A percentile compares a stretch with the other conserved stretches of the same genome.
Evolutionary conservation across 2,797 vertebrate genomes (phyloP).

Genomic region (Phalloptychus januarius): DNA sequence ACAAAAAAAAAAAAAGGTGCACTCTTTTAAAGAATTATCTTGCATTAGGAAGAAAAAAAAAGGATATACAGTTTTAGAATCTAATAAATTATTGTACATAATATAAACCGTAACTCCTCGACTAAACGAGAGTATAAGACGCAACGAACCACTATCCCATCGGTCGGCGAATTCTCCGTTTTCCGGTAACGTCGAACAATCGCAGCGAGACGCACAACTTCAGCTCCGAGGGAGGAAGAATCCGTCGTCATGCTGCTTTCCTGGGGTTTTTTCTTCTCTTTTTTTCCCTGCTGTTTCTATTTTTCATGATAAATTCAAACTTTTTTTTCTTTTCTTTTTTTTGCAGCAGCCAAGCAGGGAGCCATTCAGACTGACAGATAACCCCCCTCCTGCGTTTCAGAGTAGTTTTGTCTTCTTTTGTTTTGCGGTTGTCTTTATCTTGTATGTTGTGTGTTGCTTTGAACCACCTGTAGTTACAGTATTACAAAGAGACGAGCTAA

Average conservation of each 20-base stretch:
- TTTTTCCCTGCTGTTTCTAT: conserved; percentile 20
- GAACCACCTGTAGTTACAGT: conserved; percentile 61
- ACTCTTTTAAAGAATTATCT: conserved; percentile 29
- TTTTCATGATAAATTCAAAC: conserved; percentile 20
- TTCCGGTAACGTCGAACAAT: conserved; percentile 25
- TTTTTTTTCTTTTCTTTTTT: too few species aligned
- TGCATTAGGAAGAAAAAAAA: conserved; percentile 75
- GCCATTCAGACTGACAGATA: conserved; percentile 16
- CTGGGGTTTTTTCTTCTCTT: neutral
- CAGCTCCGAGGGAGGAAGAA: conserved; percentile 25
- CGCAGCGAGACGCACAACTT: neutral
- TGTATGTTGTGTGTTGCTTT: conserved; percentile 45
- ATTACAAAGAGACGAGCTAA: conserved; percentile 45
- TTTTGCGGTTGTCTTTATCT: conserved; percentile 7
- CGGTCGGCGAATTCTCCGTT: conserved; percentile 54
- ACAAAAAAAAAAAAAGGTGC: conserved; percentile 7
- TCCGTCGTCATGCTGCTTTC: conserved; percentile 25
- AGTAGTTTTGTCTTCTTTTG: conserved; percentile 4
- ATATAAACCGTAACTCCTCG: conserved; percentile 73
- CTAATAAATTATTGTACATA: conserved; percentile 95
- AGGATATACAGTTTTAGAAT: conserved; percentile 80
- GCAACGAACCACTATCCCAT: conserved; percentile 65
- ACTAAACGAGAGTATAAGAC: conserved; percentile 81
- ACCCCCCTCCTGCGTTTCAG: neutral
- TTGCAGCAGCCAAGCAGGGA: conserved; percentile 19